Base-by-base conservation (phyloP, 1,140 invertebrate species). In the Glossosoma conforme region DNA sequence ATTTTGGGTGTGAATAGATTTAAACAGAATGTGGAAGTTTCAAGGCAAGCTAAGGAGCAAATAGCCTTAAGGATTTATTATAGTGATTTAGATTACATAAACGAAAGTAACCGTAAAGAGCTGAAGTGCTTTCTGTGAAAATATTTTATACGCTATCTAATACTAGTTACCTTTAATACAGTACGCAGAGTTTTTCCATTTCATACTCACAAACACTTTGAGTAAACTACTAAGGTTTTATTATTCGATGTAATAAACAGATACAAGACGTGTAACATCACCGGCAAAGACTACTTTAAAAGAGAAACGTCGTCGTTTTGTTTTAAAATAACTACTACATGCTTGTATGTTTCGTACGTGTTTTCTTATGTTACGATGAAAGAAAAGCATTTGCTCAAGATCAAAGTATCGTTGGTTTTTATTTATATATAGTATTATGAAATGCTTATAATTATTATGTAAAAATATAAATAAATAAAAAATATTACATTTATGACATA, bases 51-150 rank as follows among this genome's bases (percentile, higher is more conserved):
- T 10, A 33, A 38, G 13, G n/a, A 17, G 45, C 21, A 47, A 47
- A 47, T 47, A 47, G 15, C 14, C 15, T 21, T 9, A 15, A 15
- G 20, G 33, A 33, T 47, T 47, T 47, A 47, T 33, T 38, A 14
- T 25, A 47, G 45, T 47, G 45, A 47, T 47, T 47, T 47, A 47
- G 45, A 47, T 47, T 47, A 47, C 38, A 24, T 47, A 40, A 47
- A 47, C 45, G 45, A 47, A 47, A 47, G 24, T 33, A 38, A 38
- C 19, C 45, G n/a, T 47, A 47, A 47, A 47, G 38, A 38, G 33
- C 45, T 36, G 20, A 11, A 15, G 32, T 15, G 32, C 15, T 33
- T 33, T 15, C n/a, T 33, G n/a, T 33, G 32, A 33, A 33, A 13
- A 33, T 33, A n/a, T n/a, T n/a, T n/a, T n/a, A 11, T 33, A 33